A percentile compares a stretch with the other conserved stretches of the same genome.
Evolutionary conservation across 37 sponge, comb jelly and placozoan genomes (phyloP).

Genomic region (Halisarca cf. caerulea): DNA sequence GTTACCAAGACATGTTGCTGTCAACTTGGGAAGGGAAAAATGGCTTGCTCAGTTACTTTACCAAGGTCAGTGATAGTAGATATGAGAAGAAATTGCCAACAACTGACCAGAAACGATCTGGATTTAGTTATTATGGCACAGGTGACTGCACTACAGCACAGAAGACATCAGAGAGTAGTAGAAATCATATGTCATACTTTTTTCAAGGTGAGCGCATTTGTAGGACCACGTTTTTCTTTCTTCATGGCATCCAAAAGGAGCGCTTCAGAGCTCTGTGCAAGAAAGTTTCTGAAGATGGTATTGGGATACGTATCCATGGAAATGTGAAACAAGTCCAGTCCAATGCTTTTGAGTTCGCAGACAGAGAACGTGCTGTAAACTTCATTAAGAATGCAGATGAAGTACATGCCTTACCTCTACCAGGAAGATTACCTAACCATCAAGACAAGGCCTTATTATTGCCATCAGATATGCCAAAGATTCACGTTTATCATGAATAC

Average conservation of each 20-base stretch:
- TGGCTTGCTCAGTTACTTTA: background rate
- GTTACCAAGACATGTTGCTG: no score
- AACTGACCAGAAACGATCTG: background rate
- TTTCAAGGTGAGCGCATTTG: background rate
- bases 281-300: no score
- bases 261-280: background rate
- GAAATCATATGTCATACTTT: background rate
- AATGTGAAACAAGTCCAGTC: no score
- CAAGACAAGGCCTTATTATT: no score
- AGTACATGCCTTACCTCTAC: no score
- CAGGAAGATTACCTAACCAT: no score
- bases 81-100: background rate
- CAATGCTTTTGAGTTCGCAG: no score
- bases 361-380: no score
- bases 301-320: no score
- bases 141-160: background rate
- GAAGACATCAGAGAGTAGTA: background rate
- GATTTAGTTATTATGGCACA: background rate
- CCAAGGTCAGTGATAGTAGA: background rate
- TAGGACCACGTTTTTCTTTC: background rate
- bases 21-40: background rate
- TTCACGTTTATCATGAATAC: no score
- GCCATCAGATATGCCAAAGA: no score
- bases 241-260: background rate
- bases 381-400: no score